Evolutionary conservation across 2,113 vertebrate genomes (phyloP).

Genomic region (Neolamprologus tretocephalus): DNA sequence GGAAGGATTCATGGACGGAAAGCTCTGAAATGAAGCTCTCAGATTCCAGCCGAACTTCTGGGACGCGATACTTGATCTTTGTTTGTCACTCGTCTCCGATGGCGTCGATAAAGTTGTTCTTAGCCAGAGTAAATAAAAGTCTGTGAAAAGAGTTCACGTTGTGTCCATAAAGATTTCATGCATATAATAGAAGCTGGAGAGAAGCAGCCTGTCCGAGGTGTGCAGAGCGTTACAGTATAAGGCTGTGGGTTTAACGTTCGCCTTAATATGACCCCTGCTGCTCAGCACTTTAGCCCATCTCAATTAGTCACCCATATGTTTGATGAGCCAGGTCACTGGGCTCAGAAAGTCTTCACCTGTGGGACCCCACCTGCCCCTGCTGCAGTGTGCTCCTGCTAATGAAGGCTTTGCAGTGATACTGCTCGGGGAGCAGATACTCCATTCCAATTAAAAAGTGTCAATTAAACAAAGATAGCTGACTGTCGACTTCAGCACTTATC

Average conservation of each 20-base stretch:
- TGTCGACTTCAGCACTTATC: slow-evolving; percentile 26
- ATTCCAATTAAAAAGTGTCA: slow-evolving; percentile 73
- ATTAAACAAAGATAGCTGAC: slow-evolving; percentile 55
- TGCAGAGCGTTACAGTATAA: neutral
- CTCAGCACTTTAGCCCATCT: slow-evolving; percentile 40
- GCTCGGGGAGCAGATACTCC: slow-evolving; percentile 27
- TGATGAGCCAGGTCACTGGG: slow-evolving; percentile 39
- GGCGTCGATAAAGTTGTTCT: slow-evolving; percentile 32
- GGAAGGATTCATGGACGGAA: neutral
- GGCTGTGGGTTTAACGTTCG: slow-evolving; percentile 29
- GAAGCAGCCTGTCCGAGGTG: neutral
- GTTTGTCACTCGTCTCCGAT: slow-evolving; percentile 1
- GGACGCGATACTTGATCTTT: neutral
- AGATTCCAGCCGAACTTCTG: neutral
- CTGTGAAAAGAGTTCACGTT: neutral
- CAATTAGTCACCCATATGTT: slow-evolving; percentile 66
- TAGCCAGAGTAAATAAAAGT: slow-evolving; percentile 15
- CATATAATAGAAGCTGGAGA: slow-evolving; percentile 8
- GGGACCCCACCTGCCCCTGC: slow-evolving; percentile 31
- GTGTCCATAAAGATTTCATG: slow-evolving; percentile 6
- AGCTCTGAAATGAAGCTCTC: neutral
- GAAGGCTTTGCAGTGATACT: slow-evolving; percentile 55
- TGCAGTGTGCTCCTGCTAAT: slow-evolving; percentile 51
- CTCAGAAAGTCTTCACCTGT: slow-evolving; percentile 46
- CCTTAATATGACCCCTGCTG: slow-evolving; percentile 31